phyloP scores from a whole-genome alignment of 1,140 invertebrate species.

The Ridgeia piscesae region DNA sequence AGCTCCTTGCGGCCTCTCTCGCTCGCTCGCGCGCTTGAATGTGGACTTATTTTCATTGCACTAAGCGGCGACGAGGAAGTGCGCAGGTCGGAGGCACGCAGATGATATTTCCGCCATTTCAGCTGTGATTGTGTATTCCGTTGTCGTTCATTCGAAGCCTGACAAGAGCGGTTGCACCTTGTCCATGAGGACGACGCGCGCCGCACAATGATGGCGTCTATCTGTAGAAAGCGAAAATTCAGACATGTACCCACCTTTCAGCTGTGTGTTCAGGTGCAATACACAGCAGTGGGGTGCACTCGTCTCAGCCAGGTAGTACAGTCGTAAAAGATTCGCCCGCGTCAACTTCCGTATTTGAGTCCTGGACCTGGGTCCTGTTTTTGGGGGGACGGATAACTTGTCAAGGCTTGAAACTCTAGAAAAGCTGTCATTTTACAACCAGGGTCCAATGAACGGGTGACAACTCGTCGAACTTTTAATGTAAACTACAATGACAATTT shows the following conservation, averaged over 20 bases:
- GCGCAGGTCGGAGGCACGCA: neutral
- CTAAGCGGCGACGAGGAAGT: neutral
- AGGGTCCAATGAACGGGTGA: neutral
- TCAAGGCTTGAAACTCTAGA: neutral
- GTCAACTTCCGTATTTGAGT: neutral
- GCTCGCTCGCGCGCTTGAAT: no score
- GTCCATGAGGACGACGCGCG: neutral
- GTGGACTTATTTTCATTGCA: neutral
- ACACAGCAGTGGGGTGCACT: neutral
- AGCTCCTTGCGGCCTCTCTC: no score
- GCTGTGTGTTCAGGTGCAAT: conserved; percentile 1
- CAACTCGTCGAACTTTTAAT: conserved; percentile 11
- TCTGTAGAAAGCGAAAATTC: neutral
- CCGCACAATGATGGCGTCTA: conserved; percentile 3
- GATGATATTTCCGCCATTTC: neutral
- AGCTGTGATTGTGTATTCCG: neutral
- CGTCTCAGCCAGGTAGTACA: neutral
- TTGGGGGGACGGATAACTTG: neutral
- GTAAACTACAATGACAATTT: no score
- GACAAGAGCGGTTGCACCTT: neutral
- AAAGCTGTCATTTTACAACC: neutral
- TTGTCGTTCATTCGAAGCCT: conserved; percentile 4
- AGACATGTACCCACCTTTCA: neutral
- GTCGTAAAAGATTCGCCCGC: conserved; percentile 4
- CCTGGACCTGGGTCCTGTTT: conserved; percentile 6